Evolutionary conservation across 2,113 vertebrate species (phyloP).

Genomic region (Lutjanus erythropterus): DNA sequence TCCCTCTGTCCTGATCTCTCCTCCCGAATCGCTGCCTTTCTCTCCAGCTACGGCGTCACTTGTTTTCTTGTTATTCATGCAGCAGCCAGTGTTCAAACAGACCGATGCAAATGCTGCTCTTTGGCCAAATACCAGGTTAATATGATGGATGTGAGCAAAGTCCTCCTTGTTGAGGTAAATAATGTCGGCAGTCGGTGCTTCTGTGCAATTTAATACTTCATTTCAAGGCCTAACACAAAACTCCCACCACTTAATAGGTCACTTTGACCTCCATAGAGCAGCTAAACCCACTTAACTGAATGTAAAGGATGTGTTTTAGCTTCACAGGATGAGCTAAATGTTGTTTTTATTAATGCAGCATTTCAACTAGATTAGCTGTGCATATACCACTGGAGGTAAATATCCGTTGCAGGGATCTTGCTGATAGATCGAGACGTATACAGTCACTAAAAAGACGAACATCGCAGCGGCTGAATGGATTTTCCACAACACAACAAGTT

Average conservation of each 20-base stretch:
- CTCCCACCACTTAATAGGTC: not conserved
- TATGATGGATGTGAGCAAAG: conserved; percentile 39
- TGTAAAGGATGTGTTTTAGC: not conserved
- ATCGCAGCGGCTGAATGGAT: not conserved
- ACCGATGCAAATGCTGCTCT: conserved; percentile 19
- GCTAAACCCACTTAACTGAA: not conserved
- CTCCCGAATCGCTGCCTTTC: not conserved
- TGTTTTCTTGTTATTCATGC: conserved; percentile 35
- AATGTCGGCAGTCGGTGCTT: not conserved
- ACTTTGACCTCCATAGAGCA: not conserved
- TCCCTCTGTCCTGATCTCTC: conserved; percentile 14
- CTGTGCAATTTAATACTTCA: not conserved
- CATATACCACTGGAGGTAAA: not conserved
- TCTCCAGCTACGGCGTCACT: conserved; percentile 3
- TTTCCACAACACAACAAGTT: not conserved
- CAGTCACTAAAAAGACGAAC: not conserved
- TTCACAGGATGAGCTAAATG: not conserved
- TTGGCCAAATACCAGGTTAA: conserved; percentile 23
- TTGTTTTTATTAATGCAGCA: not conserved
- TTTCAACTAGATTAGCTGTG: not conserved
- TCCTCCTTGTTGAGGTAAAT: not conserved
- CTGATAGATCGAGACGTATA: not conserved
- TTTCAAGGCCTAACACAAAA: not conserved
- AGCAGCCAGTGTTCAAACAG: conserved; percentile 3
- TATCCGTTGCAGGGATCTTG: not conserved